These are phyloP conservation scores for Sclerodermus sp. DNA, from an alignment of 2,888 invertebrate genomes.

Conservation along the genomic window DNA sequence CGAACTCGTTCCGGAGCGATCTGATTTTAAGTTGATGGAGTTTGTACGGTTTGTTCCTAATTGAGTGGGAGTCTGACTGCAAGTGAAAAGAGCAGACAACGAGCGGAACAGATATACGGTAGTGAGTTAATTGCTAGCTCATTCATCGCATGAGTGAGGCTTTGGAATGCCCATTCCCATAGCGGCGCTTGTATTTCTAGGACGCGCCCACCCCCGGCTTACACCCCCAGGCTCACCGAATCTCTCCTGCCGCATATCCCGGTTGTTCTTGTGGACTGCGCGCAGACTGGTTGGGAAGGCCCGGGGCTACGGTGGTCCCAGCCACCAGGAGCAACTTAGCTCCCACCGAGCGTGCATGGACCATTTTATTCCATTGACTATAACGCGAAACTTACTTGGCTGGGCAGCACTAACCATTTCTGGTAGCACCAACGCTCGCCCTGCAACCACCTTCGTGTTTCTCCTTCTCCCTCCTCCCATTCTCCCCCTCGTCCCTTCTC, in stretches of 20 bases:
- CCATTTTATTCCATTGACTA: constrained; percentile 50
- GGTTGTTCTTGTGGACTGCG: constrained; percentile 32
- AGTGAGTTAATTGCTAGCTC: constrained; percentile 33
- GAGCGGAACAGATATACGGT: constrained; percentile 18
- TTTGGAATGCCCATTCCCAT: constrained; percentile 26
- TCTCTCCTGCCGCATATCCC: constrained; percentile 24
- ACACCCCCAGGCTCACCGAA: constrained; percentile 18
- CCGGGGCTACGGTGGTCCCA: constrained; percentile 36
- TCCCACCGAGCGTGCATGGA: constrained; percentile 33
- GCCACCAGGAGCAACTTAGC: constrained; percentile 37
- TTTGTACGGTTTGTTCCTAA: too few relatives aligned
- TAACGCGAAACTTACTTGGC: constrained; percentile 46
- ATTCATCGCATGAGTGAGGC: constrained; percentile 27
- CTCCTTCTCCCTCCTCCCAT: constrained; percentile 6
- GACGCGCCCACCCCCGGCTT: constrained; percentile 20
- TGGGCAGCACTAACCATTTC: constrained; percentile 32
- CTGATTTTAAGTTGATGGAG: too few relatives aligned
- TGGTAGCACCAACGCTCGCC: constrained; percentile 16
- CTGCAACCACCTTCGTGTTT: constrained; percentile 6
- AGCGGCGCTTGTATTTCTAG: constrained; percentile 7
- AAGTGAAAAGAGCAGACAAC: constrained; percentile 11
- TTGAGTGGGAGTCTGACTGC: too few relatives aligned
- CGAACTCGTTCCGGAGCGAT: too few relatives aligned
- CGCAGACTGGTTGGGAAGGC: constrained; percentile 37
- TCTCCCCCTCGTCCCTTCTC: constrained; percentile 8